Conservation (phyloP, 2,888 invertebrate genomes). For the Holacanthella duospinosa region DNA sequence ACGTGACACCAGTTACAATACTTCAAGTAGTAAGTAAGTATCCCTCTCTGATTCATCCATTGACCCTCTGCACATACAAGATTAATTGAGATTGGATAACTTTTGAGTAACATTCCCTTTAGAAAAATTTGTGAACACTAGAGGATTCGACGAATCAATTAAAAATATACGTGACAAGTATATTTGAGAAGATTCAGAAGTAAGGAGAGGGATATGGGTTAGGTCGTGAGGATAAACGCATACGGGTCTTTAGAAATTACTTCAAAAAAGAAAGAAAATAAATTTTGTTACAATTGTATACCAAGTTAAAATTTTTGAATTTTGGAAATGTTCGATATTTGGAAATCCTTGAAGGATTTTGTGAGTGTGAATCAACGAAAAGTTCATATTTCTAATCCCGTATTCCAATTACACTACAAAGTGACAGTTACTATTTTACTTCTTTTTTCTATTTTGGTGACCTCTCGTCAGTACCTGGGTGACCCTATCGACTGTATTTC, state of each 20-base stretch:
- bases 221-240: neutral
- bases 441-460: conserved; percentile 27
- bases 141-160: neutral
- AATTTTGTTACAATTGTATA: neutral
- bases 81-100: neutral
- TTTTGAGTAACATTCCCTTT: too few species aligned
- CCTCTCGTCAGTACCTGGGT: conserved; percentile 26
- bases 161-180: neutral
- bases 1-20: conserved; percentile 3
- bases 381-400: conserved; percentile 26
- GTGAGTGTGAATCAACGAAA: conserved; percentile 21
- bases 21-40: neutral
- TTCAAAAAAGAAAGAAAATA: too few species aligned
- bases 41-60: neutral
- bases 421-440: conserved; percentile 28
- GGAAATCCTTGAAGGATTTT: conserved; percentile 28
- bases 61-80: neutral
- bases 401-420: conserved; percentile 29
- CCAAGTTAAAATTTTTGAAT: neutral
- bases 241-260: too few species aligned
- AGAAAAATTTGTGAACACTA: neutral
- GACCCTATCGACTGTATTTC: conserved; percentile 35
- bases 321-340: conserved; percentile 31
- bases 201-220: too few species aligned
- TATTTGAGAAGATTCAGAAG: neutral